These are phyloP conservation scores for Sinonovacula constricta DNA, from an alignment of 1,140 invertebrate species.

Conservation along the genomic window DNA sequence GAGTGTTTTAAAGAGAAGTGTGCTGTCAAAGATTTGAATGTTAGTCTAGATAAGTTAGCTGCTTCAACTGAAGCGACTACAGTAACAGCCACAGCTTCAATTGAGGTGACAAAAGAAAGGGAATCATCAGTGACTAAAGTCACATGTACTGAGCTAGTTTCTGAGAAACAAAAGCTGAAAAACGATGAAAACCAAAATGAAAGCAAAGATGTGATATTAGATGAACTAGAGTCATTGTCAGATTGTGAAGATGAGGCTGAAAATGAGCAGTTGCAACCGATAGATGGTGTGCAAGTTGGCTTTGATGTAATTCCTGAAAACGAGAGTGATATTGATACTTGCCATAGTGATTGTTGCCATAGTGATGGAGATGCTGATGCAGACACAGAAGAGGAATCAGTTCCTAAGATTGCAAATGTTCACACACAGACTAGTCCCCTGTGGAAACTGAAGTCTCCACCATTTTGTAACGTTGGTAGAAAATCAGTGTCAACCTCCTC, in stretches of 20 bases:
- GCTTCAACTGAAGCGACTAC: constrained; percentile 8
- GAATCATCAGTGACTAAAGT: no score
- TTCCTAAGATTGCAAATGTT: constrained; percentile 38
- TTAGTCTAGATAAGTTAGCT: constrained; percentile 29
- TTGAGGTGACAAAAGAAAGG: no score
- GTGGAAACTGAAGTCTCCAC: constrained; percentile 58
- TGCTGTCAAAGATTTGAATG: constrained; percentile 25
- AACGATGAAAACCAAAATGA: no score
- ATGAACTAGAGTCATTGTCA: no score
- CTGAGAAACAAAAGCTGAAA: no score
- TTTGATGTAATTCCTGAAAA: constrained; percentile 37
- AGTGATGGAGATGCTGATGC: constrained; percentile 39
- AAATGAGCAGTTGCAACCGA: no score
- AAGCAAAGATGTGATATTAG: no score
- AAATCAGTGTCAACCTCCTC: constrained; percentile 63
- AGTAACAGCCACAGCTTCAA: constrained; percentile 3
- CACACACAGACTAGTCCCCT: constrained; percentile 58
- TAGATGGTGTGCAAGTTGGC: no score
- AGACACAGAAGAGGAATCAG: constrained; percentile 35
- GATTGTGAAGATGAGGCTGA: not conserved
- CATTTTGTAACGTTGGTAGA: constrained; percentile 48
- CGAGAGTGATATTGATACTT: constrained; percentile 52
- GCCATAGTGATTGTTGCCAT: constrained; percentile 33
- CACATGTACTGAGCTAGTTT: no score
- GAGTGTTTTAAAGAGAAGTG: constrained; percentile 30